Evolutionary conservation across 2,797 vertebrate species (phyloP), one percentile per base, ranked within the genome.

Genomic region (Phrynocephalus forsythii): DNA sequence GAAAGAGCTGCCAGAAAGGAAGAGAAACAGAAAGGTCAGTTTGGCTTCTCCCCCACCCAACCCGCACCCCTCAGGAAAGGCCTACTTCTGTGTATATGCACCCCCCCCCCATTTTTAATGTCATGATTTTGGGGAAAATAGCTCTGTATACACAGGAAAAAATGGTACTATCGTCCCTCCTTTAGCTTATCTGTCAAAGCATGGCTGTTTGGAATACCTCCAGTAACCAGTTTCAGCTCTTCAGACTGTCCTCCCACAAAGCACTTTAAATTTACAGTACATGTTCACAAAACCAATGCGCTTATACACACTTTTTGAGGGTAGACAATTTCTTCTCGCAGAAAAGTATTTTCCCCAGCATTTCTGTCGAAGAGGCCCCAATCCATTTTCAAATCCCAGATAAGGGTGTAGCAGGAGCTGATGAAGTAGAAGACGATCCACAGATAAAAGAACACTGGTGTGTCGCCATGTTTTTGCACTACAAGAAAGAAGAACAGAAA

Each of bases 381-480:
- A 95, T 99, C 99, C 99, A 99, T 99, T 95, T 99, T 99, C 91
- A 99, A 97, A 94, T 99, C 99, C 99, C 99, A 99, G 91, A 99
- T 96, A 63, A 99, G 98, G 0, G 99, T 99, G 87, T 99, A 99
- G 91, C 98, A 99, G 3, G 99, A 99, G 95, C 98, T 99, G 95
- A 99, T 95, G 91, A 98, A 93, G 69, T 92, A 98, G 93, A 97
- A 98, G 95, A 97, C 94, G 56, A 99, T 97, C 92, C 98, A 97
- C 95, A 99, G 94, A 96, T 99, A 99, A 94, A 99, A 96, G 97
- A 99, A 99, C 91, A 99, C 97, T 80, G 94, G 89, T 56, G 94
- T 88, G 72, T 99, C 98, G 0, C 92, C 93, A 82, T 96, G 95
- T 8, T 38, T 44, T 92, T 97, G 98, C 88, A 97, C 99, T 98